Base-by-base conservation (phyloP, 2,113 vertebrate species). In the Neomonachus schauinslandi region DNA sequence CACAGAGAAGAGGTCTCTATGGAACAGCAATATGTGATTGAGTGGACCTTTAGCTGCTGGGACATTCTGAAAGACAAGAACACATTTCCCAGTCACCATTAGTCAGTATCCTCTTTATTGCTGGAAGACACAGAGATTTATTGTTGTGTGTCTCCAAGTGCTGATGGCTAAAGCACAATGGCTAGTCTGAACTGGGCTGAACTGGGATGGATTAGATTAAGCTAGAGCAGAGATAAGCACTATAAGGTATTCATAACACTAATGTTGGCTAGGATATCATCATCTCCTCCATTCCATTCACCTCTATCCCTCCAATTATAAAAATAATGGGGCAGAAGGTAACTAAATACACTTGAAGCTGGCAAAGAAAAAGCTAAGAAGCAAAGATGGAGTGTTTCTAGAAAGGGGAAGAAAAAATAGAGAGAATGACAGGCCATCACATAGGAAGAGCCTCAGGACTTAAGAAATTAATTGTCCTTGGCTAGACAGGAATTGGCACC, bases 11-110 rank as follows among this genome's bases (percentile, higher is more conserved):
- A 90, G 4, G 15, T 95, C 15, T 18, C 28, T 71, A 94, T 86
- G 24, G 26, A 72, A 65, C 16, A 89, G 12, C 46, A 89, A 51
- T n/a, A 22, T 72, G 57, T 86, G n/a, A n/a, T 18, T 91, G 24
- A 93, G 28, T 63, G 84, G 36, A 61, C 19, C 26, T 84, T 94
- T 91, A 89, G 28, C 71, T 96, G 42, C 4, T 69, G 53, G 77
- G 36, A 91, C 67, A 90, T 53, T 94, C 61, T 94, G 10, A 12
- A 91, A 79, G 46, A 92, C 24, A 92, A 81, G 57, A 96, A 92
- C 2, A 74, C 19, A 83, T 86, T 72, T 94, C 36, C 33, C 89
- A 79, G 76, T 57, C 42, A 86, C 24, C 14, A 28, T 91, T 94
- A 97, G 39, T 91, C 55, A 80, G 22, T 85, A 31, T 26, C 28